Evolutionary conservation across 2,113 vertebrate species (phyloP), one percentile per base, ranked within the genome.

Genomic region (Rhombomys opimus): DNA sequence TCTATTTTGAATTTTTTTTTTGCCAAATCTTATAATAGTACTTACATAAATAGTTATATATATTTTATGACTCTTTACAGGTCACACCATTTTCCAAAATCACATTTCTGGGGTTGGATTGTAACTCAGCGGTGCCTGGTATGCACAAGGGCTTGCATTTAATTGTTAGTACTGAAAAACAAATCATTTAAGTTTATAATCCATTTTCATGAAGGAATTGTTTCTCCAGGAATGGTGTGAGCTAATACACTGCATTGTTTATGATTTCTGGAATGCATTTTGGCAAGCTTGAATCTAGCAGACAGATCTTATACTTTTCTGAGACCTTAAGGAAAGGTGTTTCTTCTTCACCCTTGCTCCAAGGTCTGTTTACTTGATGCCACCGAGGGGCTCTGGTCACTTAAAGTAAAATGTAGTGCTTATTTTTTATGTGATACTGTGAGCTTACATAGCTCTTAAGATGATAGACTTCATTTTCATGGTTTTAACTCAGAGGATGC

Each of bases 1-100:
- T 87, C 72, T 67, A 41, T 54, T 87, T 94, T 61, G 30, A 68
- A 94, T 72, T 87, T n/a, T 87, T n/a, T 7, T 41, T 81, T 27
- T 30, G 11, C 61, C 3, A 20, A 46, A 30, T 0, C 2, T 61
- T 91, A 86, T n/a, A 85, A 4, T 85, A 65, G 8, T 32, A 46
- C 57, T 50, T 77, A 50, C 14, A 54, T 20, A 80, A 57, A 54
- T 27, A 70, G 2, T 13, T 63, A 57, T 57, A 14, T 57, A 57
- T 63, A 77, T 63, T 14, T 93, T 32, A 7, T 65, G 52, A 57
- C 14, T 32, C 86, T 88, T 10, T 46, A 75, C 12, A 30, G 38
- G 3, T 72, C 12, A n/a, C 32, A 15, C 2, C 20, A 5, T 25
- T 25, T 57, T 88, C 13, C 50, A 57, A 38, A 57, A 35, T 88